Percentiles rank a stretch among this genome's conserved stretches.
Conservation (phyloP, 2,113 vertebrate genomes). For the Sphyrna mokarran region DNA sequence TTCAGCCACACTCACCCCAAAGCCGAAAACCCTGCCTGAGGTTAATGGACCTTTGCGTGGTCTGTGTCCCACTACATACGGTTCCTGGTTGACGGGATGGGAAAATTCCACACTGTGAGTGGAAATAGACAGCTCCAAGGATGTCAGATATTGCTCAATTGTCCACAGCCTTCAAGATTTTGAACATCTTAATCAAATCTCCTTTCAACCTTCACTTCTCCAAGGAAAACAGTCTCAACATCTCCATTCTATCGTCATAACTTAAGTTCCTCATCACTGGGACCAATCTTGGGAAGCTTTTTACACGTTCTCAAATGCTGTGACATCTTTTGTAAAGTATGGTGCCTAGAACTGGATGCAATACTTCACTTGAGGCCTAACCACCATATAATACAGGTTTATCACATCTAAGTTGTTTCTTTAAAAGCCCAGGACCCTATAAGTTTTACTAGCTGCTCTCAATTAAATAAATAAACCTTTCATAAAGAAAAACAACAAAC, state of each 20-base stretch:
- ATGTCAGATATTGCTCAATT: background rate
- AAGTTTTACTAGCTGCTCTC: background rate
- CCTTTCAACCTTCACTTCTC: background rate
- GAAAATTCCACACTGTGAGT: background rate
- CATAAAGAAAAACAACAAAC: background rate
- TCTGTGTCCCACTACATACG: no score
- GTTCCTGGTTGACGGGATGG: no score
- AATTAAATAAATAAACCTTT: background rate
- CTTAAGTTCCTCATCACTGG: no score
- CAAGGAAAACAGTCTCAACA: no score
- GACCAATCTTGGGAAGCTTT: no score
- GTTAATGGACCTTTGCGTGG: no score
- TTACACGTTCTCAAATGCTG: no score
- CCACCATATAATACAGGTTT: background rate
- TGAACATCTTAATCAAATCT: background rate
- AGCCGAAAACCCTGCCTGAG: no score
- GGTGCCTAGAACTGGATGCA: no score
- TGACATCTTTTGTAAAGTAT: no score
- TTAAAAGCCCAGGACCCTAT: background rate
- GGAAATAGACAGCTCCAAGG: background rate
- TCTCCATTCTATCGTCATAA: no score
- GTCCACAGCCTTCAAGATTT: background rate
- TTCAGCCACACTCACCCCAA: no score
- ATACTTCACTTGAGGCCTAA: background rate
- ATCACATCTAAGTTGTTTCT: background rate